These are phyloP conservation scores for Sisyra nigra DNA, from an alignment of 2,888 invertebrate species.

Conservation along the genomic window DNA sequence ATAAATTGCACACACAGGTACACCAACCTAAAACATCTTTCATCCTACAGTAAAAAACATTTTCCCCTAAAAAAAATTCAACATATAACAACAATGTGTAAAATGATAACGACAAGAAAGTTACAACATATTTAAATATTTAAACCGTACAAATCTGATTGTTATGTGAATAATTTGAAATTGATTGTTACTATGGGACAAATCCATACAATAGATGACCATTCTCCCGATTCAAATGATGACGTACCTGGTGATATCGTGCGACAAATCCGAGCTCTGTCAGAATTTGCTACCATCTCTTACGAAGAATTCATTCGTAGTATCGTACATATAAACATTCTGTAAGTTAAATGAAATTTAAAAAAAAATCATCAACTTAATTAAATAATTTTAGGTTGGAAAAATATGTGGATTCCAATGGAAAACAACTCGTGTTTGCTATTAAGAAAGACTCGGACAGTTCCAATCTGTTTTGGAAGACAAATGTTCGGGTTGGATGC, in stretches of 20 bases:
- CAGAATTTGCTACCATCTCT: constrained; percentile 27
- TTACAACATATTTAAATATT: too few relatives aligned
- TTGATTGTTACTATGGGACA: too few relatives aligned
- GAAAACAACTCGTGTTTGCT: constrained; percentile 45
- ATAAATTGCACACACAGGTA: too few relatives aligned
- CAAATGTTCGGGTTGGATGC: constrained; percentile 46
- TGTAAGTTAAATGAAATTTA: constrained; percentile 29
- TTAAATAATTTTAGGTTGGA: constrained; percentile 29
- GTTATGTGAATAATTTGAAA: too few relatives aligned
- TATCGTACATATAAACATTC: constrained; percentile 39
- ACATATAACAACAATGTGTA: too few relatives aligned
- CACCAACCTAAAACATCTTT: too few relatives aligned
- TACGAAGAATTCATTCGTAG: constrained; percentile 42
- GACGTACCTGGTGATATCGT: constrained; percentile 18
- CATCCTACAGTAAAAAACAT: too few relatives aligned
- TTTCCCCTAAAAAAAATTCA: too few relatives aligned
- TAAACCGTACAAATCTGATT: too few relatives aligned
- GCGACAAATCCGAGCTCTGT: constrained; percentile 25
- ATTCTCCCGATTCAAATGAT: constrained; percentile 16
- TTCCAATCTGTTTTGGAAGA: constrained; percentile 45
- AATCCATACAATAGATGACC: constrained; percentile 8
- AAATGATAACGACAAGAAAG: too few relatives aligned
- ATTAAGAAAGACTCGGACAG: constrained; percentile 46
- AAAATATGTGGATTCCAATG: constrained; percentile 39
- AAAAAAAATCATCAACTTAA: background rate